Percentiles rank a stretch among this genome's conserved stretches.
Evolutionary conservation across 1,140 invertebrate species (phyloP).

Genomic region (Drosophila tropicalis): DNA sequence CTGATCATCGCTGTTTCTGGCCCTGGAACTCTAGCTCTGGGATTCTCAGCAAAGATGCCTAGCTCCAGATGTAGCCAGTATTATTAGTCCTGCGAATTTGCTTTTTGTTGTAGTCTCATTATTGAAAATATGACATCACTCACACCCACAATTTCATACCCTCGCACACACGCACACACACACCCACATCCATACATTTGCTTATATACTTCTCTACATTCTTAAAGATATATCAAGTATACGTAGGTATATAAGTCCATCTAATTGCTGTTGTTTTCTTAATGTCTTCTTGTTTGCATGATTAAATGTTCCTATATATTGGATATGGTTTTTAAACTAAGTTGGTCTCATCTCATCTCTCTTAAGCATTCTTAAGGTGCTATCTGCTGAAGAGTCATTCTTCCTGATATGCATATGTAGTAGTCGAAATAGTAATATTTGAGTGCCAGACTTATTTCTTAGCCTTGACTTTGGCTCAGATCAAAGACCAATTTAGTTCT

Average conservation of each 20-base stretch:
- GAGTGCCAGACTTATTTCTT: too few relatives aligned
- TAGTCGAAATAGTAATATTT: too few relatives aligned
- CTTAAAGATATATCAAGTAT: neutral
- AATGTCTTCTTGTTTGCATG: neutral
- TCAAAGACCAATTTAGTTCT: neutral
- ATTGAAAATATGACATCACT: conserved; percentile 60
- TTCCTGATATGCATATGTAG: too few relatives aligned
- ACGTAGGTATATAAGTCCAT: neutral
- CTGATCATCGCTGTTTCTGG: conserved; percentile 25
- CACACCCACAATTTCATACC: neutral
- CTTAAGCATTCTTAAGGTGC: too few relatives aligned
- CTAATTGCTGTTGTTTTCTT: neutral
- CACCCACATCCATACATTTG: conserved; percentile 13
- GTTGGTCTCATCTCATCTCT: neutral
- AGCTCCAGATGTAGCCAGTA: conserved; percentile 23
- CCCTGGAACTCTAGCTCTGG: neutral
- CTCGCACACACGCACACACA: neutral
- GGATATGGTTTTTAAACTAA: neutral
- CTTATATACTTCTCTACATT: neutral
- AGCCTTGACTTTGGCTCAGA: too few relatives aligned
- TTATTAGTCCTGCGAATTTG: conserved; percentile 51
- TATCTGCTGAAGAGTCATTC: too few relatives aligned
- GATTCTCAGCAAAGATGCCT: conserved; percentile 17
- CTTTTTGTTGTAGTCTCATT: conserved; percentile 78
- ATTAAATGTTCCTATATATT: neutral